Conservation (phyloP, 2,888 invertebrate species). For the Microdon myrmicae region DNA sequence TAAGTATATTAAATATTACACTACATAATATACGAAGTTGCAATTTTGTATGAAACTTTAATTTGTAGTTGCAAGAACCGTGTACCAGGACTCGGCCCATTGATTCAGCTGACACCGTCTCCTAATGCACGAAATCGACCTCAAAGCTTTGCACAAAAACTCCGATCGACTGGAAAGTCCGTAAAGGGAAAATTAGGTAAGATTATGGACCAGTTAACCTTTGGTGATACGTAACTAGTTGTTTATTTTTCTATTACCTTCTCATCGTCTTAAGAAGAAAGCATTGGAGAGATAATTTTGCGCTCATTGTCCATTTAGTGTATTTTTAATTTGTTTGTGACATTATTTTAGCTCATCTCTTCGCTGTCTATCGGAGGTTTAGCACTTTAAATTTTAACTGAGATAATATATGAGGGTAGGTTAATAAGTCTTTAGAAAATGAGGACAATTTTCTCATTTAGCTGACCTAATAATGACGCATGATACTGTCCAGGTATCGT, state of each 20-base stretch:
- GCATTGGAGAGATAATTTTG: too few species aligned
- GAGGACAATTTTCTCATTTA: too few species aligned
- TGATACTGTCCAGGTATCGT: too few species aligned
- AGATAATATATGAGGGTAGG: too few species aligned
- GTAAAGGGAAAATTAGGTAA: conserved; percentile 75
- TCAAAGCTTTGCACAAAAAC: conserved; percentile 88
- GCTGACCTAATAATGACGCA: too few species aligned
- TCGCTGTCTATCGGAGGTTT: too few species aligned
- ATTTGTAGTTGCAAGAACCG: conserved; percentile 55
- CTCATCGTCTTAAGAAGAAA: too few species aligned
- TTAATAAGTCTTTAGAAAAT: too few species aligned
- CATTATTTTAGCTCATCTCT: too few species aligned
- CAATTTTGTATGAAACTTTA: not conserved
- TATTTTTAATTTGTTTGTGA: too few species aligned
- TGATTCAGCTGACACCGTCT: conserved; percentile 65
- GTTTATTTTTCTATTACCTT: not conserved
- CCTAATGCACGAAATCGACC: conserved; percentile 71
- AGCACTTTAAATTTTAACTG: too few species aligned
- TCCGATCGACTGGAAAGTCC: conserved; percentile 85
- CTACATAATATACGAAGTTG: not conserved
- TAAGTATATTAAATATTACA: conserved; percentile 47
- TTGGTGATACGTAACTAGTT: conserved; percentile 51
- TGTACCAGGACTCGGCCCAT: conserved; percentile 60
- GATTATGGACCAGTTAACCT: not conserved
- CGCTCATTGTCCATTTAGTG: too few species aligned